phyloP scores from a whole-genome alignment of 1,140 invertebrate species.

The Leptopilina clavipes region DNA sequence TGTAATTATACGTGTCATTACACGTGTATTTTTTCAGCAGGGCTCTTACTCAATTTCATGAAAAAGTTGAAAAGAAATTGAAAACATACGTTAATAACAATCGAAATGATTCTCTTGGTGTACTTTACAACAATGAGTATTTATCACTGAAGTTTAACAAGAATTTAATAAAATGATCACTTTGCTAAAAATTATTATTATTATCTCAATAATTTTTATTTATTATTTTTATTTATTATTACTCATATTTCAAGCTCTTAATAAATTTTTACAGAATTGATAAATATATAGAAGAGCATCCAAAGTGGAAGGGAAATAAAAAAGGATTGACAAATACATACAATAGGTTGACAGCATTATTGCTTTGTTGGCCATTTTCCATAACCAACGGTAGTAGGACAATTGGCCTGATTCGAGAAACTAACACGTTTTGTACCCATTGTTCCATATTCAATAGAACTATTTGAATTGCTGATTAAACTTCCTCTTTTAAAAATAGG shows the following conservation, averaged over 20 bases:
- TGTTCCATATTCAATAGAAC: constrained; percentile 63
- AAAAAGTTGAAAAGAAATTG: neutral
- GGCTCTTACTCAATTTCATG: neutral
- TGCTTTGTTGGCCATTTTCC: constrained; percentile 75
- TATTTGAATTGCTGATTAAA: constrained; percentile 62
- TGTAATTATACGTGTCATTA: no score
- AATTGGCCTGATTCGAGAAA: constrained; percentile 69
- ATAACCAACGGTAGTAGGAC: constrained; percentile 47
- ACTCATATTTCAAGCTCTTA: no score
- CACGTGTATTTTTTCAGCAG: no score
- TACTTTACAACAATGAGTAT: neutral
- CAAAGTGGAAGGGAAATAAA: neutral
- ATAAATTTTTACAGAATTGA: neutral
- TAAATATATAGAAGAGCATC: neutral
- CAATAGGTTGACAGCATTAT: neutral
- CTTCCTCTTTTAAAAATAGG: constrained; percentile 77
- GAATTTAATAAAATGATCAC: no score
- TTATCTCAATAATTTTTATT: no score
- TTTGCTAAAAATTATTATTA: no score
- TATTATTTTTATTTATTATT: no score
- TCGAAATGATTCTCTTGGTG: neutral
- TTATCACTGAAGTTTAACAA: neutral
- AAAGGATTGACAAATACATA: neutral
- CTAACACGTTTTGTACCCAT: constrained; percentile 74
- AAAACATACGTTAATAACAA: neutral